Base-by-base conservation (phyloP, 2,888 invertebrate genomes). In the Cephus rjabovi region DNA sequence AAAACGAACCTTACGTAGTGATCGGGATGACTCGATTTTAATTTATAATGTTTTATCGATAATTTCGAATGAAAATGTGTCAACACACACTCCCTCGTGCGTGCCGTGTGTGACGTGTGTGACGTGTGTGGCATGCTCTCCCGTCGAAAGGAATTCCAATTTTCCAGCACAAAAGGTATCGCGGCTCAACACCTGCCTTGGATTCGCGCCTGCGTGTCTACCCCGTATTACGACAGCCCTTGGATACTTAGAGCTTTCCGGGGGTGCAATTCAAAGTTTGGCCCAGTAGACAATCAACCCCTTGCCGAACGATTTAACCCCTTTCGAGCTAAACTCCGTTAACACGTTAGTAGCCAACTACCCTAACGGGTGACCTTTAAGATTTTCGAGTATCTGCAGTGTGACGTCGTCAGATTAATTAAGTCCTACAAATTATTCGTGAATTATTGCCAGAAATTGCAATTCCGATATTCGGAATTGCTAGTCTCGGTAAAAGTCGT, bases 191-290 rank as follows among this genome's bases (percentile, higher is more conserved):
- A 87, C 86, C 88, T 90, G 90, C 87, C 86, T 77, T 77, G 81
- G 81, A 83, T 85, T 77, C 85, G 88, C 89, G 89, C 83, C 86
- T 90, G 90, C 90, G 89, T 87, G 79, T 81, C 81, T 74, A 83
- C 31, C 30, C 15, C 33, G 31, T 74, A 70, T 79, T 77, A 79
- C 80, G 75, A 75, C 81, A 82, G 81, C 83, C 81, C 82, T 78
- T 82, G 83, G 77, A 81, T 81, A 82, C 83, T 86, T 85, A 81
- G 71, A 71, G 31, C 71, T 77, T 76, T 76, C 56, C 76, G 73
- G 74, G 83, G 85, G 85, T 86, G 86, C 81, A 85, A 89, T 89
- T 89, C 87, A 87, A 89, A 89, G 84, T 88, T 89, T 84, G 80
- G 83, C 85, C 84, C 88, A 88, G 88, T 88, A 83, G 82, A 83